Conservation (phyloP, 23 tunicate genomes). For the Corella eumyota region DNA sequence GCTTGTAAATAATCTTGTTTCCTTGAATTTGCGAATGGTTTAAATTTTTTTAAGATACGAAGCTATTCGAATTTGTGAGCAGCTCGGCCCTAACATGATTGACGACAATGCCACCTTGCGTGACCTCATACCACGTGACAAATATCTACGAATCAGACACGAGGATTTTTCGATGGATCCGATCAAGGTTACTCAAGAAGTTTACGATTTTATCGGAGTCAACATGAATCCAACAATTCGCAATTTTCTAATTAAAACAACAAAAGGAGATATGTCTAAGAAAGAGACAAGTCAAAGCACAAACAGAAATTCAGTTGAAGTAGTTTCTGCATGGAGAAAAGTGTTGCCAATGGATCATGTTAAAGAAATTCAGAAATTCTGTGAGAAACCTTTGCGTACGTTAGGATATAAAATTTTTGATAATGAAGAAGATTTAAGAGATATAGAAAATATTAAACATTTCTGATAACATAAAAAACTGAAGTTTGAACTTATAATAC, state of each 20-base stretch:
- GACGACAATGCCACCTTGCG: background rate
- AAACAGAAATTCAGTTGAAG: background rate
- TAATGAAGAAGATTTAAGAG: background rate
- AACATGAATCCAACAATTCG: background rate
- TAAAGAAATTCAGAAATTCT: background rate
- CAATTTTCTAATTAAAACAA: background rate
- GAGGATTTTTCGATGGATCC: slow-evolving; percentile 5
- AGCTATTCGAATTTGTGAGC: background rate
- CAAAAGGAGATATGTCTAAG: background rate
- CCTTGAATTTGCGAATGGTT: no score
- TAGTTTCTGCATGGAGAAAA: slow-evolving; percentile 1
- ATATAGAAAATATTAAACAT: background rate
- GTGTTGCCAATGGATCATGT: background rate
- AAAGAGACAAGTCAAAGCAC: slow-evolving; percentile 3
- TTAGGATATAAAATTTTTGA: background rate
- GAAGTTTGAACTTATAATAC: no score
- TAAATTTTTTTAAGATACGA: no score
- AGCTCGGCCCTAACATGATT: background rate
- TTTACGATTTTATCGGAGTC: slow-evolving; percentile 1
- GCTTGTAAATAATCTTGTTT: no score
- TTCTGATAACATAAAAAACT: background rate
- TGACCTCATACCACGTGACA: background rate
- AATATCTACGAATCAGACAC: slow-evolving; percentile 3
- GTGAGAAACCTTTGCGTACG: background rate
- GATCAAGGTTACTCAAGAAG: background rate